Percentiles rank a stretch among this genome's conserved stretches.
phyloP scores from a whole-genome alignment of 2,888 invertebrate genomes.

The Calameuta idolon region DNA sequence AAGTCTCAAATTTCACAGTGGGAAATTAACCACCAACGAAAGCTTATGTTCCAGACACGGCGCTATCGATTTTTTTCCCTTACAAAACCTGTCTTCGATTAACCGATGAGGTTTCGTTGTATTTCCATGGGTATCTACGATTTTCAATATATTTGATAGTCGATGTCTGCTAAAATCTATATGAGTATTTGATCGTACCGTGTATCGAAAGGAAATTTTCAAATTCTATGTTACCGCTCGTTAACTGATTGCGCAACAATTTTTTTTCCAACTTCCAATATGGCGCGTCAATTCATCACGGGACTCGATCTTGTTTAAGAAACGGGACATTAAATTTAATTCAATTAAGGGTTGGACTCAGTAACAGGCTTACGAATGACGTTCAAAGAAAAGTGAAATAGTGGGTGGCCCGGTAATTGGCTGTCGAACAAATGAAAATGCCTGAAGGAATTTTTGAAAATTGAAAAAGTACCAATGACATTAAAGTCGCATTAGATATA shows the following conservation, averaged over 20 bases:
- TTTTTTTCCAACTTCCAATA: neutral
- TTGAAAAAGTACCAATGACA: conserved; percentile 40
- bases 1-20: neutral
- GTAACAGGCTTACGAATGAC: conserved; percentile 16
- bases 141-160: neutral
- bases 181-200: neutral
- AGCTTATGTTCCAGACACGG: neutral
- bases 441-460: conserved; percentile 28
- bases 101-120: neutral
- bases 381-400: conserved; percentile 23
- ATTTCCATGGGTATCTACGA: neutral
- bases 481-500: conserved; percentile 51
- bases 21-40: neutral
- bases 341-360: conserved; percentile 17
- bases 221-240: neutral
- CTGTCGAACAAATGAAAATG: conserved; percentile 24
- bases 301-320: conserved; percentile 7
- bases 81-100: neutral
- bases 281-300: neutral
- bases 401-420: conserved; percentile 27
- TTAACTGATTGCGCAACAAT: neutral
- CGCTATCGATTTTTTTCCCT: neutral
- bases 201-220: neutral
- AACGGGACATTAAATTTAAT: conserved; percentile 23
- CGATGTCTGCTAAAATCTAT: neutral